phyloP scores from a whole-genome alignment of 2,888 invertebrate species.

The Lapara coniferarum region DNA sequence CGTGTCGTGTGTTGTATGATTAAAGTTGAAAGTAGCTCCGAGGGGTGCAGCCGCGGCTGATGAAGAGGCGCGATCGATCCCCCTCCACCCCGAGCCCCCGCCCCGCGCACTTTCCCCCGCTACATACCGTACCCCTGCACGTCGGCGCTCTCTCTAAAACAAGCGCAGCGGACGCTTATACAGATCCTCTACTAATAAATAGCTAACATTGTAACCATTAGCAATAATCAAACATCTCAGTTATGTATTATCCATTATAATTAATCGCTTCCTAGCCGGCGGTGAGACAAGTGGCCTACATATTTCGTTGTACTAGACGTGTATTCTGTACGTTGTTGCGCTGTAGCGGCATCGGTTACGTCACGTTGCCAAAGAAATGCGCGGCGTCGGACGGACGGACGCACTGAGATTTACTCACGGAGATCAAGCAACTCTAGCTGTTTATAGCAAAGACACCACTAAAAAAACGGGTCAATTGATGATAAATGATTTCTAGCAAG shows the following conservation, averaged over 20 bases:
- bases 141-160: slow-evolving; percentile 11
- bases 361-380: slow-evolving; percentile 11
- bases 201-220: neutral
- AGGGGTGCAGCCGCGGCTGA: slow-evolving; percentile 11
- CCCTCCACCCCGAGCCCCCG: neutral
- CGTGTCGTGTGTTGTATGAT: neutral
- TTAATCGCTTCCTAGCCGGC: too few relatives aligned
- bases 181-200: neutral
- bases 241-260: neutral
- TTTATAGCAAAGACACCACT: too few relatives aligned
- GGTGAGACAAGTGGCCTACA: too few relatives aligned
- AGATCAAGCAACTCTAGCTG: slow-evolving; percentile 3
- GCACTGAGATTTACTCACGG: neutral
- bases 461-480: too few relatives aligned
- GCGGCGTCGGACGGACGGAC: neutral
- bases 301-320: neutral
- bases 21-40: neutral
- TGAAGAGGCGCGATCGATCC: slow-evolving; percentile 24
- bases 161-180: neutral
- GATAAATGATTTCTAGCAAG: too few relatives aligned
- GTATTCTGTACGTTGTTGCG: neutral
- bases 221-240: neutral
- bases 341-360: slow-evolving; percentile 1
- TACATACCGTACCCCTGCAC: neutral
- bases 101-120: neutral